Evolutionary conservation across 1,140 invertebrate species (phyloP), one percentile per base, ranked within the genome.

Genomic region (Sinella curviseta): DNA sequence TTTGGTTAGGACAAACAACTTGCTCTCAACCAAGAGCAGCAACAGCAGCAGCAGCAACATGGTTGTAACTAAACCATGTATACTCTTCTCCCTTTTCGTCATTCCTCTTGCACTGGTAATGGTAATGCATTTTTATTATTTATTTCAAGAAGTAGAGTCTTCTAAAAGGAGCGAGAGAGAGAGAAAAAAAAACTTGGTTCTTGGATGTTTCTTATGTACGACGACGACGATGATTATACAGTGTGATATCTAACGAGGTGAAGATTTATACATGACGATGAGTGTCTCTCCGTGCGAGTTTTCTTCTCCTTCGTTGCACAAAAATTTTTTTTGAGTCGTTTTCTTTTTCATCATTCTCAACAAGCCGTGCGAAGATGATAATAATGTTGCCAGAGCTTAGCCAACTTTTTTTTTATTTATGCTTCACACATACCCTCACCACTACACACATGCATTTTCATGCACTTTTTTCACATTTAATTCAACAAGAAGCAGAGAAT

Each of bases 161-260:
- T n/a, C n/a, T n/a, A n/a, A n/a, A n/a, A n/a, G n/a, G n/a, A n/a
- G n/a, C n/a, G n/a, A n/a, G n/a, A n/a, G n/a, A n/a, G n/a, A n/a
- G n/a, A n/a, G n/a, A n/a, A n/a, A 17, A 75, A 54, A 36, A 36
- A 74, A 55, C 70, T 75, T 74, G 36, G 60, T 77, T 77, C 16
- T 70, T 39, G 33, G 48, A 77, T 55, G 8, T 20, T 8, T 48
- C 39, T 48, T 48, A 48, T 48, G 39, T 20, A 12, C 39, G 20
- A 48, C 39, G 39, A 48, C 8, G 39, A 48, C 55, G 39, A 60
- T 77, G 79, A 80, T 80, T 75, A 80, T 77, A 74, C 76, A 77
- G 76, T 33, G 76, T 80, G 76, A 80, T 74, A 80, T 80, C 79
- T 80, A 80, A 80, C 79, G 76, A 80, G 79, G 79, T 80, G 79